These are phyloP conservation scores for Empidonax traillii DNA, from an alignment of 2,113 vertebrate species.

Conservation along the genomic window DNA sequence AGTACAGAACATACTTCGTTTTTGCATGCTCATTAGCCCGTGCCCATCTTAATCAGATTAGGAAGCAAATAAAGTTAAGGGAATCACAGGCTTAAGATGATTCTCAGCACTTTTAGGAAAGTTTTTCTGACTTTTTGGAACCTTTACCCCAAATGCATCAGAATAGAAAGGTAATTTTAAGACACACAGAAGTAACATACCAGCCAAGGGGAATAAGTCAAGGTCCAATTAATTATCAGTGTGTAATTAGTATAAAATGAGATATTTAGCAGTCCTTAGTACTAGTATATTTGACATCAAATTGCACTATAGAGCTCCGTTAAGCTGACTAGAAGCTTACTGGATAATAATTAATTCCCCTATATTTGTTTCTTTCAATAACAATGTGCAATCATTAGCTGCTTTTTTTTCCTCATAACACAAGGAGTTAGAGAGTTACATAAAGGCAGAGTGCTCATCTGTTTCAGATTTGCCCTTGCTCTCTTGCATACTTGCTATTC, in stretches of 20 bases:
- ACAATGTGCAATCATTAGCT: background rate
- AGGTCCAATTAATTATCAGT: background rate
- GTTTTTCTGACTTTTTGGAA: background rate
- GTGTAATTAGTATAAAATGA: background rate
- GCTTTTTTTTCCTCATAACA: background rate
- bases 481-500: background rate
- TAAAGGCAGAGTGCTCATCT: background rate
- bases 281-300: background rate
- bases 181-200: background rate
- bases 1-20: background rate
- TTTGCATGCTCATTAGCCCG: background rate
- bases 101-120: background rate
- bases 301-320: background rate
- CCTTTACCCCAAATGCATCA: background rate
- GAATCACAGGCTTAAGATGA: background rate
- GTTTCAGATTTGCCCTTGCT: slow-evolving; percentile 40
- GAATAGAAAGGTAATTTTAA: background rate
- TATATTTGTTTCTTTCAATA: background rate
- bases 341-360: background rate
- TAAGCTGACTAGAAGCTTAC: background rate
- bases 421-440: background rate
- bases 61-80: background rate
- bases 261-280: background rate
- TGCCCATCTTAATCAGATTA: background rate
- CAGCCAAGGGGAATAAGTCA: background rate